phyloP scores from a whole-genome alignment of 2,888 invertebrate species.

The Ichneumoninae sp. region DNA sequence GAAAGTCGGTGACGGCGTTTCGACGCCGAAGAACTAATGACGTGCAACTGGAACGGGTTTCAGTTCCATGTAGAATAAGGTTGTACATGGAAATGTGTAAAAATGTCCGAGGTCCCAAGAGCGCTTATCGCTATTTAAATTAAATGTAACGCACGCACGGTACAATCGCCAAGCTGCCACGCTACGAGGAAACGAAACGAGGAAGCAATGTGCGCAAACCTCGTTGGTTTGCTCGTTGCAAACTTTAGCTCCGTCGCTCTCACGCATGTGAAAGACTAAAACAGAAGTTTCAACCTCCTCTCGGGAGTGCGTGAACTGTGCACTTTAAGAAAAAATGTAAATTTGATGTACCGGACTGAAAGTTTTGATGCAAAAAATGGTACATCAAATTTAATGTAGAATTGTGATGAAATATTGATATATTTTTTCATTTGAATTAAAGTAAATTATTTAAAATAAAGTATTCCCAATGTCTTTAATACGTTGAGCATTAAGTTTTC shows the following conservation, averaged over 20 bases:
- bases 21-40: constrained; percentile 1
- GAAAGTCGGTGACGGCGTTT: neutral
- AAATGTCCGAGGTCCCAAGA: neutral
- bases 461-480: no score
- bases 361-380: no score
- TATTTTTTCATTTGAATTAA: no score
- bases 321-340: no score
- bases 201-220: neutral
- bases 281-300: neutral
- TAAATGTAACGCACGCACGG: neutral
- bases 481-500: no score
- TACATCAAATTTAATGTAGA: no score
- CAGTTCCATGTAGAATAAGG: neutral
- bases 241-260: neutral
- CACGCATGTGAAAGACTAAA: neutral
- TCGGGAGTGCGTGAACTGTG: neutral
- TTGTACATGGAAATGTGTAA: neutral
- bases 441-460: no score
- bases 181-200: neutral
- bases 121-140: constrained; percentile 17
- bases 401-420: no score
- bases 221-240: neutral
- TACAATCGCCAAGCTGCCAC: neutral
- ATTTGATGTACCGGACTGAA: no score
- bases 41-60: constrained; percentile 19